Conservation (phyloP, 2,113 vertebrate species). For the Leptocoma aspasia region DNA sequence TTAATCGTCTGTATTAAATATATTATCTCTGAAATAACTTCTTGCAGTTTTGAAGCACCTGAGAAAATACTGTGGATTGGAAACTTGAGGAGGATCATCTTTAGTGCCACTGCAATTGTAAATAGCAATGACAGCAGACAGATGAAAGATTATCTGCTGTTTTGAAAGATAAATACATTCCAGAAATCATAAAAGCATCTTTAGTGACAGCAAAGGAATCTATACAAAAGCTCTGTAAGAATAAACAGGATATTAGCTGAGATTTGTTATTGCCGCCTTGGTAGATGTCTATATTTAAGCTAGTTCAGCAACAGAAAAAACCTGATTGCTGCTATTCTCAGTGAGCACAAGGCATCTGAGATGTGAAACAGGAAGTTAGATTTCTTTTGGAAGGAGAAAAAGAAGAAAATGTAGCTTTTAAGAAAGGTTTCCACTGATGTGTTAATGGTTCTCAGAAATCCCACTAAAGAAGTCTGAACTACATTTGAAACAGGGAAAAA, state of each 20-base stretch:
- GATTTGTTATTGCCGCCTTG: constrained; percentile 19
- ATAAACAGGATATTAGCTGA: constrained; percentile 53
- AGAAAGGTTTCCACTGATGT: not conserved
- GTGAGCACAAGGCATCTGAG: not conserved
- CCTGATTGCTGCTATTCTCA: not conserved
- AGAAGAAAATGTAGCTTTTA: not conserved
- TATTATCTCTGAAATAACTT: constrained; percentile 59
- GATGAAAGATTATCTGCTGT: constrained; percentile 62
- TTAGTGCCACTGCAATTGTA: constrained; percentile 58
- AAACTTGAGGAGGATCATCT: constrained; percentile 67
- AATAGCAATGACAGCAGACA: constrained; percentile 60
- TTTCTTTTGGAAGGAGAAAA: not conserved
- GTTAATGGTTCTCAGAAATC: not conserved
- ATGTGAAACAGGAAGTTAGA: constrained; percentile 2
- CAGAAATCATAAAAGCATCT: constrained; percentile 62
- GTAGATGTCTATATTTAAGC: constrained; percentile 6
- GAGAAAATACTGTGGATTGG: constrained; percentile 64
- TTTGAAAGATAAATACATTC: constrained; percentile 57
- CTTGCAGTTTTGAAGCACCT: constrained; percentile 60
- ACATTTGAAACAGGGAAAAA: not conserved
- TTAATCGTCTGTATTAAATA: constrained; percentile 62
- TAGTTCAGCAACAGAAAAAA: constrained; percentile 1
- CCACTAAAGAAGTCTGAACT: not conserved
- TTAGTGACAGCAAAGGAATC: constrained; percentile 44
- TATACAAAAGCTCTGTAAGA: constrained; percentile 12